phyloP scores from a whole-genome alignment of 2,888 invertebrate species.

The Clitarchus hookeri region DNA sequence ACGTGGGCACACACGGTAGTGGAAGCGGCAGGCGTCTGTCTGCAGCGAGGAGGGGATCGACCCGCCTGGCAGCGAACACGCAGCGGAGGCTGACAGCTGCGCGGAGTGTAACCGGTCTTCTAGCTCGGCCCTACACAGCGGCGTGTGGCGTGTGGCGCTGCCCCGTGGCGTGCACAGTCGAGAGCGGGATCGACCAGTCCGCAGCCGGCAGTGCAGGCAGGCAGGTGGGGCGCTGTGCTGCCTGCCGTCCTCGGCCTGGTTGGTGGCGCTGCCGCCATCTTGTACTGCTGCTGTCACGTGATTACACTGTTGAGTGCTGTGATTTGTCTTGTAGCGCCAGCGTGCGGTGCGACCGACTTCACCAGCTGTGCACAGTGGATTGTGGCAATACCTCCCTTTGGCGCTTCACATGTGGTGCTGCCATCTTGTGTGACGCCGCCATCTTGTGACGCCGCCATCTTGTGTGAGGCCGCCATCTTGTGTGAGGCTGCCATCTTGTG shows the following conservation, averaged over 20 bases:
- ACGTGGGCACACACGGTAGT: no score
- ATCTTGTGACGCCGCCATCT: background rate
- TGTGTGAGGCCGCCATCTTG: background rate
- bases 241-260: no score
- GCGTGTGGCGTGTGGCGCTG: background rate
- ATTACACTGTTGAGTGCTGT: no score
- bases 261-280: no score
- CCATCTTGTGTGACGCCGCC: background rate
- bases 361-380: no score
- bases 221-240: no score
- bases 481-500: background rate
- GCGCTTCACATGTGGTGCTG: background rate
- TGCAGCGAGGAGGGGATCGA: no score
- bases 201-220: background rate
- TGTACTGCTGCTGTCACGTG: no score
- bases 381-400: background rate
- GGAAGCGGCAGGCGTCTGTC: no score
- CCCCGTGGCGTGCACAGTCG: background rate
- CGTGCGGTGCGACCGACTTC: no score
- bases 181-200: background rate
- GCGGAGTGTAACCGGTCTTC: background rate
- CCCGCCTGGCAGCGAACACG: background rate
- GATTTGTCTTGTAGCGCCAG: no score
- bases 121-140: background rate
- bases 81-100: background rate